Conservation (phyloP, 2,888 invertebrate species). For the Diachrysia chrysitis region DNA sequence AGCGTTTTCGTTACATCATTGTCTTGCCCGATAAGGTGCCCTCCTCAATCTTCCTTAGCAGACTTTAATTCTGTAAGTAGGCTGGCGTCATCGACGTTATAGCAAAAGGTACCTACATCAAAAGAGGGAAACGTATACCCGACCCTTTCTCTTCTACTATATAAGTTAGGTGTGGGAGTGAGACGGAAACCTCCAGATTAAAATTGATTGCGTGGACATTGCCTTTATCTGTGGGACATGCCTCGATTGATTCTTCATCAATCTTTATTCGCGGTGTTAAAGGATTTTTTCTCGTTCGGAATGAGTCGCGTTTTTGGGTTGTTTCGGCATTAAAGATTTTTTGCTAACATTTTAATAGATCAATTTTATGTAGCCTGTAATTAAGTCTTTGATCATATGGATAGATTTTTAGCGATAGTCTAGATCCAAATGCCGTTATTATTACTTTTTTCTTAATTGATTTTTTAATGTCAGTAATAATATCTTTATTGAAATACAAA, state of each 20-base stretch:
- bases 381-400: background rate
- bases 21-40: conserved; percentile 83
- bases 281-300: conserved; percentile 69
- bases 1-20: conserved; percentile 86
- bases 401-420: background rate
- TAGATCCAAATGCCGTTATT: background rate
- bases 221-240: conserved; percentile 82
- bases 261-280: conserved; percentile 86
- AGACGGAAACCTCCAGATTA: conserved; percentile 82
- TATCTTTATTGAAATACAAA: background rate
- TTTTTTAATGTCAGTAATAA: background rate
- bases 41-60: conserved; percentile 86
- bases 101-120: conserved; percentile 73
- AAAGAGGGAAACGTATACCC: conserved; percentile 71
- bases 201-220: conserved; percentile 87
- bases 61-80: conserved; percentile 87
- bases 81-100: conserved; percentile 81
- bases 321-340: conserved; percentile 32
- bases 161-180: conserved; percentile 51
- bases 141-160: conserved; percentile 64
- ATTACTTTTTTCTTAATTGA: background rate
- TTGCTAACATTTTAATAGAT: conserved; percentile 17
- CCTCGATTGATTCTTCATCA: conserved; percentile 87
- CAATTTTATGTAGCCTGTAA: background rate
- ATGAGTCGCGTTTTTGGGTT: conserved; percentile 49